Base-by-base conservation (phyloP, 1,140 invertebrate genomes). In the Cyclina sinensis region DNA sequence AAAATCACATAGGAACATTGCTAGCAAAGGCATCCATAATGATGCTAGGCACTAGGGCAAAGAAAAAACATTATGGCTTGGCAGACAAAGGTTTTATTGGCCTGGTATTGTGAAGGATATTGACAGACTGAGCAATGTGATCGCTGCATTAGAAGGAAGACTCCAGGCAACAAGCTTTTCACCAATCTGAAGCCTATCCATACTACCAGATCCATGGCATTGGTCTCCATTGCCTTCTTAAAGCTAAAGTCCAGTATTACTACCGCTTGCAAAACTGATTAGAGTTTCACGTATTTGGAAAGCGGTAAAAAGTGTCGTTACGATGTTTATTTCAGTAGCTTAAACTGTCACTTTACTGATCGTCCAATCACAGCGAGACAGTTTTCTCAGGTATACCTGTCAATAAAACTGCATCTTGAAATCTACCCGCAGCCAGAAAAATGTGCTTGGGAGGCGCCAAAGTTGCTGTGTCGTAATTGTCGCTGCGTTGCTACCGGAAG, bases 161-260 rank as follows among this genome's bases (percentile, higher is more conserved):
- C 74, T 14, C 37, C 85, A 48, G 14, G 3, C 21, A 80, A 65
- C 59, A 32, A 43, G 24, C 27, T 37, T 3, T 35, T 30, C 7
- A 32, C 80, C 30, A 16, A 39, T 30, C 54, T 78, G 14, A 24
- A 76, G 2, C 62, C 32, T n/a, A 74, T 81, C 12, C 2, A 54
- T 21, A 88, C 76, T 43, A 70, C 88, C 21, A 51, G 46, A 51
- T n/a, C 88, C 5, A 73, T 89, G 70, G 80, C 78, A 37, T 12
- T 84, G 16, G 80, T 89, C 16, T 74, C 59, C 74, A 89, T 89
- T 18, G 81, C 78, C 18, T 79, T 85, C 76, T 57, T 85, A 35
- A 68, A 48, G n/a, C 32, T 89, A 3, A 51, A 89, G 74, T 11
- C 43, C 24, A 37, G 51, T 4, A n/a, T n/a, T n/a, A n/a, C n/a